phyloP scores from a whole-genome alignment of 1,140 invertebrate species.

The Zophobas morio region DNA sequence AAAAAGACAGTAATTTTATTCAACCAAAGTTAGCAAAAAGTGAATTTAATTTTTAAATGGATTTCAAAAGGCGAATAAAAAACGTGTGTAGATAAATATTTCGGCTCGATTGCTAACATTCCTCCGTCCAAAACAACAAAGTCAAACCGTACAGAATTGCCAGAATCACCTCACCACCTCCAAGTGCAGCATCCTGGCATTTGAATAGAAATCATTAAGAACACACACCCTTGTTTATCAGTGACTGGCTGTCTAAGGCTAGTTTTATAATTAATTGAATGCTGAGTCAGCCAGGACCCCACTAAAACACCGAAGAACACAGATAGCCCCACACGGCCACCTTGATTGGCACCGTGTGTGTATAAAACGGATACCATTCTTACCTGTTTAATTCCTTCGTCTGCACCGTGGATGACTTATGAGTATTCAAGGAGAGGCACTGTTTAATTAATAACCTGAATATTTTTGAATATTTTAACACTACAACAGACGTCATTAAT shows the following conservation, averaged over 20 bases:
- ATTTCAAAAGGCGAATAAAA: too few species aligned
- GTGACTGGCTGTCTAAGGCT: constrained; percentile 59
- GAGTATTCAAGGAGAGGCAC: constrained; percentile 53
- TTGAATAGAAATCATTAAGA: constrained; percentile 62
- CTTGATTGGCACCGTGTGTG: constrained; percentile 52
- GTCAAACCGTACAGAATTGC: too few species aligned
- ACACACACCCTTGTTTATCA: constrained; percentile 63
- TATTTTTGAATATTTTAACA: constrained; percentile 62
- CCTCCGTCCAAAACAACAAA: too few species aligned
- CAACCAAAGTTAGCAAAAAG: too few species aligned
- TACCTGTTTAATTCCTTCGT: constrained; percentile 53
- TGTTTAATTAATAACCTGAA: constrained; percentile 62
- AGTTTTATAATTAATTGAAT: constrained; percentile 63
- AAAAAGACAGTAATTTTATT: too few species aligned
- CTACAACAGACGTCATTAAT: constrained; percentile 57
- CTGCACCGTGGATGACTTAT: constrained; percentile 51
- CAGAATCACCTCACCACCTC: too few species aligned
- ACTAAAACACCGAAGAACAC: constrained; percentile 46
- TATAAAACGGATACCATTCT: constrained; percentile 45
- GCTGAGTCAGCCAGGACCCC: constrained; percentile 58
- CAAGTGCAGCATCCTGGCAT: constrained; percentile 46
- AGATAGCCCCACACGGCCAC: constrained; percentile 40
- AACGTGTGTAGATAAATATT: too few species aligned
- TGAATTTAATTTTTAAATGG: too few species aligned
- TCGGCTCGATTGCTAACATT: too few species aligned